Base-by-base conservation (phyloP, 1,140 invertebrate genomes). In the Copidosoma floridanum region DNA sequence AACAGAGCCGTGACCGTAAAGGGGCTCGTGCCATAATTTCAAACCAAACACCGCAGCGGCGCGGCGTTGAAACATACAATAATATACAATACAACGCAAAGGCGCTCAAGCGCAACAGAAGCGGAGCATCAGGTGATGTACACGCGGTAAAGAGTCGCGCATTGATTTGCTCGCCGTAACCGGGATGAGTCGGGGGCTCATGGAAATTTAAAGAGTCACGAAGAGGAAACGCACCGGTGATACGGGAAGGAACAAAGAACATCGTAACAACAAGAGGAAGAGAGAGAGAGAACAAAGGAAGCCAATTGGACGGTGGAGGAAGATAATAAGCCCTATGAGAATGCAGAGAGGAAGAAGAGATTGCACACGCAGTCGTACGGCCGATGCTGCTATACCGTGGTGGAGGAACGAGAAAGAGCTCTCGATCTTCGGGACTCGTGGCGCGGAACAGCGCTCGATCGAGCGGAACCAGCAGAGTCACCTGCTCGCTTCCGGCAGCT, bases 401-500 rank as follows among this genome's bases (percentile, higher is more conserved):
- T n/a, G n/a, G n/a, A n/a, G n/a, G n/a, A n/a, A 12, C 43, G 29
- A 38, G 21, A 37, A 41, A 35, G 26, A 8, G 29, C 5, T 14
- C 10, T 68, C 74, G 78, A 81, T 81, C 77, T 78, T 74, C 71
- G 74, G 64, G 68, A 68, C 73, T 70, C 71, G 62, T 78, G 72
- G 73, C 73, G 78, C 76, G 78, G 76, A 80, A 80, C 79, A 78
- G 75, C 63, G 68, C 66, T 75, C 79, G 76, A 80, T 80, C 69
- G 74, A 77, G 79, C 74, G 75, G 77, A 81, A 80, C 79, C 77
- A 75, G 77, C 73, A 75, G 10, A 55, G 76, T 79, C 78, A 79
- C 78, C 78, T 81, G 77, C 72, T 78, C 72, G 73, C 74, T 79
- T 80, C 78, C 77, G 77, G 77, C 77, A 78, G 71, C 69, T n/a